Base-by-base conservation (phyloP, 2,113 vertebrate genomes). In the Aviceda subcristata region DNA sequence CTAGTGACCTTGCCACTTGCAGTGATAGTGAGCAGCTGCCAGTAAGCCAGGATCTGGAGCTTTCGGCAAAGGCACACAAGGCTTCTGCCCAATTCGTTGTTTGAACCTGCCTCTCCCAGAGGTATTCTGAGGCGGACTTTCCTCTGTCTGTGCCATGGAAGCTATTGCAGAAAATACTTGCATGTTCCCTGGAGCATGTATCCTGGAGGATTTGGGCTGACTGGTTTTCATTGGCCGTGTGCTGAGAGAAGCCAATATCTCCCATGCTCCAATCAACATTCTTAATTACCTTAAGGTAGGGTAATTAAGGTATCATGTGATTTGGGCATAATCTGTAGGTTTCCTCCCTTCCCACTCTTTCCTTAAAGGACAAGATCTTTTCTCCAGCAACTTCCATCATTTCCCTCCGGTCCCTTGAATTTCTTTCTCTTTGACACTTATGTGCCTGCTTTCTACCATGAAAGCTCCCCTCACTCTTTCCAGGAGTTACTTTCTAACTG, bases 71-170 rank as follows among this genome's bases (percentile, higher is more conserved):
- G 38, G 7, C 21, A 57, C 9, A 51, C 26, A 76, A 73, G 34
- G 27, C 20, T 81, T 63, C 24, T 20, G 3, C 56, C 29, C 32
- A 72, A 15, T 29, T 82, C 0, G 0, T 48, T 75, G 15, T 63
- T 48, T 90, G 27, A 71, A 56, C 14, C 53, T 88, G 12, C 13
- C 15, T 55, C 32, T 71, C 38, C 34, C 41, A 81, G 41, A 23
- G 7, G 3, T 21, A 73, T 32, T 80, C 23, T 62, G 51, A 19
- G 50, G 18, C 2, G 1, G 46, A 38, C 1, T 72, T 90, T 39
- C 18, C 38, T 84, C 30, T 59, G 26, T 27, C 55, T 67, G 2
- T 11, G 3, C 21, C 23, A 51, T 13, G 9, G 26, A 72, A 86
- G 29, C 26, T 82, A 43, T 15, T 78, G 29, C 13, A 59, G 78